Evolutionary conservation across 92 coral and sea anemone genomes (phyloP), one percentile per base, ranked within the genome.

Genomic region (Bergia puertoricense): DNA sequence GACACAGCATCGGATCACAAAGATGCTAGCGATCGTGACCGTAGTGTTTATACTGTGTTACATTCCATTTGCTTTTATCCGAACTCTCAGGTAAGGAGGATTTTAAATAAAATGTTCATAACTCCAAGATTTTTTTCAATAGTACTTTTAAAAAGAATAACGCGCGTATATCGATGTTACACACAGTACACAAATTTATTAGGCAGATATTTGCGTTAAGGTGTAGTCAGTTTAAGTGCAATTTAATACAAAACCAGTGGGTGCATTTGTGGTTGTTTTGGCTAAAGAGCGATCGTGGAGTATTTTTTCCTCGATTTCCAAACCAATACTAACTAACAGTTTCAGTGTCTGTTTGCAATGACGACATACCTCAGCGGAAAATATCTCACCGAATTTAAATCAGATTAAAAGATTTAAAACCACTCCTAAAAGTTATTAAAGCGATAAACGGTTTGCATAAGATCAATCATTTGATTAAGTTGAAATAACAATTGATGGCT

Each of bases 1-100:
- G 45, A 46, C 87, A 9, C 87, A 84, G n/a, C 87, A 71, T 16
- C 77, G 87, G 13, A 84, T 84, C 66, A 84, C 87, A 2, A 84
- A 84, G 56, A 84, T 84, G 87, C 50, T 84, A 38, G 87, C 87
- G 43, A 30, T 84, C 39, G 87, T 84, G 5, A 84, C 87, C 59
- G 3, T 38, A 14, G 87, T 84, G 6, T 84, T 84, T 13, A 30
- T 84, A 18, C 41, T 84, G 30, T 84, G 87, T 48, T 84, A 84
- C 87, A 69, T 84, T 37, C 87, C 87, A 30, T 84, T 84, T 84
- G 87, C 87, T 8, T 48, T 72, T 0, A 57, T 84, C 78, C 79
- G 87, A 71, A 84, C 87, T 13, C 78, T 84, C 41, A 84, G 87
- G 87, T 84, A 46, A 48, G 87, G 15, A 45, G 30, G 0, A 42